phyloP scores from a whole-genome alignment of 2,888 invertebrate species.

The Caenorhabditis becei region DNA sequence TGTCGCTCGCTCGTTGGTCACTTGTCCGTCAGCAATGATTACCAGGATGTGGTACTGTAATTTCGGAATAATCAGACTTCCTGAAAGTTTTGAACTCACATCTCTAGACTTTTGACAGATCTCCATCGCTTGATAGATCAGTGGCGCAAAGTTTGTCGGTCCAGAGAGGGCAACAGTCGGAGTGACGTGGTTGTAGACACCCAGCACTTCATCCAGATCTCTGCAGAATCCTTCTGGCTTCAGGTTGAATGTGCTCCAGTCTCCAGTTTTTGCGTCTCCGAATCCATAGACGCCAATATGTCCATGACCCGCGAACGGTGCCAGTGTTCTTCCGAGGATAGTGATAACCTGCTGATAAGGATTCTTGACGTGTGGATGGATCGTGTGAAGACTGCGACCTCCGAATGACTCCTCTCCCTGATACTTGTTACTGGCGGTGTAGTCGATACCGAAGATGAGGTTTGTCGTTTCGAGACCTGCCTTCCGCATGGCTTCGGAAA shows the following conservation, averaged over 20 bases:
- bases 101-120: constrained; percentile 83
- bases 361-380: constrained; percentile 77
- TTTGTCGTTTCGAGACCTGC: constrained; percentile 83
- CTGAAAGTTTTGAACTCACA: constrained; percentile 62
- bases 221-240: constrained; percentile 81
- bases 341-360: constrained; percentile 84
- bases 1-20: constrained; percentile 83
- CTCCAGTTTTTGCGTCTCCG: constrained; percentile 83
- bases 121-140: constrained; percentile 83
- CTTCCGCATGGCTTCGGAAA: constrained; percentile 82
- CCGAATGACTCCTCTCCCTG: constrained; percentile 84
- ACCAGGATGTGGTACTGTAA: constrained; percentile 84
- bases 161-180: constrained; percentile 83
- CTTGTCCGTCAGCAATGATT: constrained; percentile 84
- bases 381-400: constrained; percentile 82
- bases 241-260: constrained; percentile 83
- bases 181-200: constrained; percentile 83
- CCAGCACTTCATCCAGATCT: constrained; percentile 82
- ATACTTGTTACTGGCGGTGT: constrained; percentile 84
- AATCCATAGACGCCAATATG: constrained; percentile 84
- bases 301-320: constrained; percentile 83
- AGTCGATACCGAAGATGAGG: constrained; percentile 84
- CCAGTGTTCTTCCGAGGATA: constrained; percentile 83
- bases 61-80: neutral
- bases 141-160: constrained; percentile 84